Conservation (phyloP, 2,888 invertebrate species). For the Orthonychiurus folsomi region DNA sequence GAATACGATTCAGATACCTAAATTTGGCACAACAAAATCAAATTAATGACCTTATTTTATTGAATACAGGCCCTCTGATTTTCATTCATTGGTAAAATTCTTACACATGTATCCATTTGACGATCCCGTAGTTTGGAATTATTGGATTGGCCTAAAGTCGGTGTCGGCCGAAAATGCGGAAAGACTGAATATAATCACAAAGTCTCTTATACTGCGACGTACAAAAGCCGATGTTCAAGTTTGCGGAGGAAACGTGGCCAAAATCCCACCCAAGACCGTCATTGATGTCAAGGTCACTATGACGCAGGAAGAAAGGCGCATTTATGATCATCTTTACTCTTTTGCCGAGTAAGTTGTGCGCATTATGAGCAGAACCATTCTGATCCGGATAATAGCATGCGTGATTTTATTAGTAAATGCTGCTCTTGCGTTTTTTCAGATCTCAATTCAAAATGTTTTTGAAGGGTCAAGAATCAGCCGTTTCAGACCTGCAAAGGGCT, state of each 20-base stretch:
- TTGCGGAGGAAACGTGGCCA: conserved; percentile 47
- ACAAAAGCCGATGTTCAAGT: conserved; percentile 70
- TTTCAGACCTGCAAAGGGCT: conserved; percentile 21
- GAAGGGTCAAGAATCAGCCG: conserved; percentile 18
- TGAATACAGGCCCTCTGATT: conserved; percentile 44
- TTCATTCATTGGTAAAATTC: conserved; percentile 72
- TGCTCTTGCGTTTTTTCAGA: conserved; percentile 6
- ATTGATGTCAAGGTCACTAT: conserved; percentile 56
- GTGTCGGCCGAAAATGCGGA: conserved; percentile 57
- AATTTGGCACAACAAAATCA: not conserved
- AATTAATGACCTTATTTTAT: conserved; percentile 3
- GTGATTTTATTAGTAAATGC: conserved; percentile 1
- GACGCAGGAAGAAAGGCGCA: conserved; percentile 59
- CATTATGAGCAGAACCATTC: conserved; percentile 22
- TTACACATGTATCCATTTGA: conserved; percentile 79
- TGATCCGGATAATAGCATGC: not conserved
- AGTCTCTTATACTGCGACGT: conserved; percentile 72
- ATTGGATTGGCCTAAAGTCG: conserved; percentile 64
- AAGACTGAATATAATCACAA: conserved; percentile 74
- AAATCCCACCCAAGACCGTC: conserved; percentile 55
- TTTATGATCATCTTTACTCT: conserved; percentile 61
- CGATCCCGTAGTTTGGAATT: conserved; percentile 80
- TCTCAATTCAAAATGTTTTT: conserved; percentile 26
- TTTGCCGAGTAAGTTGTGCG: conserved; percentile 46
- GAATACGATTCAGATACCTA: too few relatives aligned